Percentiles rank a stretch among this genome's conserved stretches.
Evolutionary conservation across 2,797 vertebrate species (phyloP).

Genomic region (Sebastes glaucus): DNA sequence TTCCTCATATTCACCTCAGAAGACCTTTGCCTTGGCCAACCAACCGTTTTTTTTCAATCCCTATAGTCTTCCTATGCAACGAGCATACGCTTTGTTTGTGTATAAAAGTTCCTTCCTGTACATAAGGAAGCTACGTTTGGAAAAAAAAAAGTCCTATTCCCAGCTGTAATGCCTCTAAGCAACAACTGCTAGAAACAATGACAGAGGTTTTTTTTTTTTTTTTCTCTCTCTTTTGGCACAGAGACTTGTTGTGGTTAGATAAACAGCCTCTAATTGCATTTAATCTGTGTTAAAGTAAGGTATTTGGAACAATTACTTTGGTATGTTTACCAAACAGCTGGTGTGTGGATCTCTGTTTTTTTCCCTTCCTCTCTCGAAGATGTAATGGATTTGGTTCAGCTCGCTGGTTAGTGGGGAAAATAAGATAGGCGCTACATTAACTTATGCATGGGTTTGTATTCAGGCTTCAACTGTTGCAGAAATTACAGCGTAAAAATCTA

Average conservation of each 20-base stretch:
- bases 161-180: constrained; percentile 66
- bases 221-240: constrained; percentile 59
- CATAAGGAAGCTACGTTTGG: constrained; percentile 65
- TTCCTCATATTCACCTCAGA: constrained; percentile 85
- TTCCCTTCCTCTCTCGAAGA: constrained; percentile 25
- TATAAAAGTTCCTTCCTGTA: constrained; percentile 73
- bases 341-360: constrained; percentile 76
- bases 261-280: constrained; percentile 79
- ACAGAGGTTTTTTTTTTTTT: constrained; percentile 52
- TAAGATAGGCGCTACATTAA: constrained; percentile 58
- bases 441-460: constrained; percentile 52
- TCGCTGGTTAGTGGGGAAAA: constrained; percentile 54
- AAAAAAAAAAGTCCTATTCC: constrained; percentile 44
- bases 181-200: constrained; percentile 71
- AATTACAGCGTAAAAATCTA: constrained; percentile 40
- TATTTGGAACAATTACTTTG: constrained; percentile 81
- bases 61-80: constrained; percentile 29
- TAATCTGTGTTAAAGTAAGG: constrained; percentile 80
- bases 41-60: constrained; percentile 25
- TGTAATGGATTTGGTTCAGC: constrained; percentile 67
- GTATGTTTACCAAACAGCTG: constrained; percentile 86
- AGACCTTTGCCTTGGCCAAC: constrained; percentile 73
- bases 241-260: constrained; percentile 77
- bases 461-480: constrained; percentile 40
- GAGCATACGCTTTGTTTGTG: constrained; percentile 72